phyloP scores from a whole-genome alignment of 2,797 vertebrate genomes.

The Pyrrhura leucotis region DNA sequence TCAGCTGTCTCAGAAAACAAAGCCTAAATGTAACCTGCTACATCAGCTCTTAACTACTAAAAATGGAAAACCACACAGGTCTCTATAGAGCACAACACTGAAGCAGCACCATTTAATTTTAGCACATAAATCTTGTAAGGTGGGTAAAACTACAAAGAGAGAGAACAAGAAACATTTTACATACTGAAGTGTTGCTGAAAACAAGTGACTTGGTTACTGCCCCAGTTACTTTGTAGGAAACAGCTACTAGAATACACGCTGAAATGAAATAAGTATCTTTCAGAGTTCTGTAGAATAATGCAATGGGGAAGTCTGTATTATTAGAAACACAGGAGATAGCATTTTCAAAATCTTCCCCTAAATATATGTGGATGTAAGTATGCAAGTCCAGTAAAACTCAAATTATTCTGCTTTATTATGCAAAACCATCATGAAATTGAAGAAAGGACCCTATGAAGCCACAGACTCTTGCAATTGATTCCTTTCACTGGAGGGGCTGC shows the following conservation, averaged over 20 bases:
- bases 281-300: not conserved
- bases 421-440: not conserved
- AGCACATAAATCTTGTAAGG: not conserved
- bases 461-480: not conserved
- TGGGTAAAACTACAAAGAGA: not conserved
- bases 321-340: not conserved
- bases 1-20: slow-evolving; percentile 29
- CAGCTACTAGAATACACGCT: not conserved
- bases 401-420: not conserved
- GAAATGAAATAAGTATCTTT: not conserved
- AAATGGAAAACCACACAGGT: slow-evolving; percentile 37
- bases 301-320: not conserved
- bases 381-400: not conserved
- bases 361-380: not conserved
- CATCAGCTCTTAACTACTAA: not conserved
- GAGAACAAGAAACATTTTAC: not conserved
- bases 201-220: not conserved
- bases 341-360: not conserved
- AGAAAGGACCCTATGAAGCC: not conserved
- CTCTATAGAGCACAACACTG: not conserved
- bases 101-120: slow-evolving; percentile 4
- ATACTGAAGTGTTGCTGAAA: not conserved
- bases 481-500: not conserved
- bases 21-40: not conserved
- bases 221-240: not conserved